These are phyloP conservation scores for Crotalus horridus DNA, from an alignment of 2,113 vertebrate genomes.

Conservation along the genomic window DNA sequence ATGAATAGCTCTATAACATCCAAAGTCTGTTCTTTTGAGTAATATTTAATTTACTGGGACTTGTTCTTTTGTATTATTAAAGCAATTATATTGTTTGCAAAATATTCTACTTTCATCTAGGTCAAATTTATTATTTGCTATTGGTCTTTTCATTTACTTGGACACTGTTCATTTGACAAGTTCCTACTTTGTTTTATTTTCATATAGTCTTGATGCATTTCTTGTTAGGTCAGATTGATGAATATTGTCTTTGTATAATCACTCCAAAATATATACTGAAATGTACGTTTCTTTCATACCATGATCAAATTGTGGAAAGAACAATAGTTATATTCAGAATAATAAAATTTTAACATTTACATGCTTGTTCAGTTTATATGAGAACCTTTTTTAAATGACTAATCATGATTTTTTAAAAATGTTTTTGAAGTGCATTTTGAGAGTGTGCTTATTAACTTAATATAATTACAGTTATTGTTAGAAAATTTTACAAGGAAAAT, in stretches of 20 bases:
- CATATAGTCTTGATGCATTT: slow-evolving; percentile 28
- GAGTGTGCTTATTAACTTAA: not conserved
- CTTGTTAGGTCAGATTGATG: slow-evolving; percentile 40
- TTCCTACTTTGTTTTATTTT: slow-evolving; percentile 66
- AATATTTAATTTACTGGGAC: not conserved
- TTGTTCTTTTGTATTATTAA: slow-evolving; percentile 17
- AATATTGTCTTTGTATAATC: slow-evolving; percentile 33
- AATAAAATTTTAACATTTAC: not conserved
- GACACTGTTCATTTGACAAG: slow-evolving; percentile 63
- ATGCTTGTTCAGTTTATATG: not conserved
- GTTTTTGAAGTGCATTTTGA: not conserved
- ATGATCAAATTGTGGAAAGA: slow-evolving; percentile 24
- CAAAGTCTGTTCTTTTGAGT: not conserved
- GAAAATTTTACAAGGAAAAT: not conserved
- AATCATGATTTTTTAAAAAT: not conserved
- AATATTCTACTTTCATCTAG: slow-evolving; percentile 32
- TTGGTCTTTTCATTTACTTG: slow-evolving; percentile 52
- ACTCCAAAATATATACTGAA: slow-evolving; percentile 37
- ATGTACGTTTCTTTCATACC: not conserved
- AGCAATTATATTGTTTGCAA: slow-evolving; percentile 41
- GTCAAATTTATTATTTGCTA: slow-evolving; percentile 53
- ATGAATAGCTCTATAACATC: not conserved
- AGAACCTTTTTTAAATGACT: not conserved
- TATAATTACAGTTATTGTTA: not conserved
- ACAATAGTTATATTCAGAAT: not conserved